Evolutionary conservation across 2,797 vertebrate species (phyloP).

Genomic region (Atherinosoma microstoma): DNA sequence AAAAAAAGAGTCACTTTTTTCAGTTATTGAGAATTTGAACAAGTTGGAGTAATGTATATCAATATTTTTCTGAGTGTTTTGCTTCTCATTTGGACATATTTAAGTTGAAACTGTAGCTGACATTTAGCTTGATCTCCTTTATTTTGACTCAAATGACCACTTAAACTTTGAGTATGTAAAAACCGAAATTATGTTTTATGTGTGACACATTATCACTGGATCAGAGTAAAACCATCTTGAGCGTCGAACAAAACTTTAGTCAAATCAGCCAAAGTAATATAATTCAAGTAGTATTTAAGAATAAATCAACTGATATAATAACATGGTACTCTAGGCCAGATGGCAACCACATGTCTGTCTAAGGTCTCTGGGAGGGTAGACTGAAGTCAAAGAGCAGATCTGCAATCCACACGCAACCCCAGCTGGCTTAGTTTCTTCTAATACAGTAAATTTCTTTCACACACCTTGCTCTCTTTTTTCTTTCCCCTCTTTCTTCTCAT

Average conservation of each 20-base stretch:
- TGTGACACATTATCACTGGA: slow-evolving; percentile 13
- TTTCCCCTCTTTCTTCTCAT: slow-evolving; percentile 5
- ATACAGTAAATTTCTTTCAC: slow-evolving; percentile 17
- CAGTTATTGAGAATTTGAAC: neutral
- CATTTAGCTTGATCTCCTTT: neutral
- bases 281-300: slow-evolving; percentile 51
- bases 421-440: slow-evolving; percentile 19
- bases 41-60: neutral
- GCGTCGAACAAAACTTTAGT: slow-evolving; percentile 27
- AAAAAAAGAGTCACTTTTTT: no score
- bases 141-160: neutral
- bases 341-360: slow-evolving; percentile 71
- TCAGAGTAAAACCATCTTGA: slow-evolving; percentile 18
- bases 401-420: slow-evolving; percentile 52
- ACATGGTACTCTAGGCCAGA: slow-evolving; percentile 49
- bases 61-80: neutral
- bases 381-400: slow-evolving; percentile 69
- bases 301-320: slow-evolving; percentile 58
- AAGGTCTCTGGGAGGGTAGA: slow-evolving; percentile 57
- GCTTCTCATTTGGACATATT: neutral
- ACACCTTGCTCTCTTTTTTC: slow-evolving; percentile 12
- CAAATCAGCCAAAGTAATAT: slow-evolving; percentile 43
- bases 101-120: neutral
- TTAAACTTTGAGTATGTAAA: neutral
- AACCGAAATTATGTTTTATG: neutral